A percentile compares a stretch with the other conserved stretches of the same genome.
These are phyloP conservation scores for Macroglossus sobrinus DNA, from an alignment of 2,113 vertebrate species.

Conservation along the genomic window DNA sequence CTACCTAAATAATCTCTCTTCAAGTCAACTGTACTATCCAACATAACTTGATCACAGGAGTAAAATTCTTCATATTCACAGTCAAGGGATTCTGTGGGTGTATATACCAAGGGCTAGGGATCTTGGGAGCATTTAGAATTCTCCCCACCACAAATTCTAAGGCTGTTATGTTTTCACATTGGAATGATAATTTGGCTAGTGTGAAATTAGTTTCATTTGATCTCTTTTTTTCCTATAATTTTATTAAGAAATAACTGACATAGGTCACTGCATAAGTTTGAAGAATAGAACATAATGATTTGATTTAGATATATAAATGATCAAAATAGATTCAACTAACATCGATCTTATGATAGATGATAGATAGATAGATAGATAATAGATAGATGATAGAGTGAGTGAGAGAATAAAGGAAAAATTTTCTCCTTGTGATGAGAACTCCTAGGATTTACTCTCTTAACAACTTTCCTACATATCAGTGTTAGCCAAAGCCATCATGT, in stretches of 20 bases:
- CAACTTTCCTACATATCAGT: not conserved
- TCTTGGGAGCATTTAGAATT: not conserved
- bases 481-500: not conserved
- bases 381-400: not conserved
- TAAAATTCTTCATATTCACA: not conserved
- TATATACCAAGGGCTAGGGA: not conserved
- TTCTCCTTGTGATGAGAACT: not conserved
- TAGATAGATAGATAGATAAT: too few relatives aligned
- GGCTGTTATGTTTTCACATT: not conserved
- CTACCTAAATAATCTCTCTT: not conserved
- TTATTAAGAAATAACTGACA: not conserved
- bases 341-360: too few relatives aligned
- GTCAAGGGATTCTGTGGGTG: not conserved
- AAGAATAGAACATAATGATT: not conserved
- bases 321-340: too few relatives aligned
- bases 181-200: not conserved
- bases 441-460: not conserved
- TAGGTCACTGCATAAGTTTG: not conserved
- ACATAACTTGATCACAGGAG: not conserved
- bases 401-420: not conserved
- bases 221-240: not conserved
- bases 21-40: not conserved
- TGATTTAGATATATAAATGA: not conserved
- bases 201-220: not conserved
- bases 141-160: not conserved